Conservation (phyloP, 92 coral and sea anemone genomes). For the Ricordea florida region DNA sequence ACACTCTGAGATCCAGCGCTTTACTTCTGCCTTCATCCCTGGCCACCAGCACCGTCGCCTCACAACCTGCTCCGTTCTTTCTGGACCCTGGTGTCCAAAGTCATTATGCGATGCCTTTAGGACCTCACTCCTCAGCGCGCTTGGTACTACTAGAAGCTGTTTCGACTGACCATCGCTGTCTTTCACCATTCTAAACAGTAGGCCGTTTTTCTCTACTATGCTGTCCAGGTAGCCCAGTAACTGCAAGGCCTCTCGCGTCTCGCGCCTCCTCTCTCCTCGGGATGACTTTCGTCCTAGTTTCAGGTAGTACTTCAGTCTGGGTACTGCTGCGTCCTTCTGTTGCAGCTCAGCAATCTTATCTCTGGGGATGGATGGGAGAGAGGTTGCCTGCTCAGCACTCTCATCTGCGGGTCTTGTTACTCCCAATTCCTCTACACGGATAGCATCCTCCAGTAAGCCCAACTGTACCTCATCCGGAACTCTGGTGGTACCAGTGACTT, state of each 20-base stretch:
- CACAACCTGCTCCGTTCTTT: conserved; percentile 22
- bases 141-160: conserved; percentile 35
- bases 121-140: not conserved
- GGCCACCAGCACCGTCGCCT: conserved; percentile 33
- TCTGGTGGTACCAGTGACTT: conserved; percentile 15
- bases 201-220: conserved; percentile 14
- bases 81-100: conserved; percentile 35
- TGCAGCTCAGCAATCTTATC: conserved; percentile 17
- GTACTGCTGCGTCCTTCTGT: conserved; percentile 17
- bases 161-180: not conserved
- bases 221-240: conserved; percentile 5
- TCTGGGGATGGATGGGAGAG: conserved; percentile 21
- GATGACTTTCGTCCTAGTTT: conserved; percentile 6
- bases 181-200: conserved; percentile 3
- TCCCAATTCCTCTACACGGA: not conserved
- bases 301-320: conserved; percentile 31
- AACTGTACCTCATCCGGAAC: conserved; percentile 39
- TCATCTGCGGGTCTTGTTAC: not conserved
- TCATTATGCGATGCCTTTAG: conserved; percentile 6
- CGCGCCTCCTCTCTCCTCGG: not conserved
- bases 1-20: conserved; percentile 11
- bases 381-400: conserved; percentile 30
- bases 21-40: conserved; percentile 6
- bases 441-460: conserved; percentile 15
- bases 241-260: conserved; percentile 5